These are phyloP conservation scores for Montipora foliosa DNA, from an alignment of 64 coral and sea anemone genomes.

Conservation along the genomic window DNA sequence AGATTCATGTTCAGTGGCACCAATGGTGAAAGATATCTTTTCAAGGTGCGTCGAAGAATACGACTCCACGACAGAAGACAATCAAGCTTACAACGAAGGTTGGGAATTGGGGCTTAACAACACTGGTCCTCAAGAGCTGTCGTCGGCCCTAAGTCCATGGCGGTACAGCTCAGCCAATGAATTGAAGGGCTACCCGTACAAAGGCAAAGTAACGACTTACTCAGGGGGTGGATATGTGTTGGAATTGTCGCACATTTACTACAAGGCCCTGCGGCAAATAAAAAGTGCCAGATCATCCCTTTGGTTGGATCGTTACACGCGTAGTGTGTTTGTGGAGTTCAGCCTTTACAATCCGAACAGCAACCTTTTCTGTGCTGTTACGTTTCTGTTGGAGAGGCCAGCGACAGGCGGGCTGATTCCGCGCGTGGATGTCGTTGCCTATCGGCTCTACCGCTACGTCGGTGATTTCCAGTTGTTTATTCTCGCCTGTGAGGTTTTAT, in stretches of 20 bases:
- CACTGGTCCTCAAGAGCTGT: neutral
- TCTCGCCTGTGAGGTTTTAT: slow-evolving; percentile 85
- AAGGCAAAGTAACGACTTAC: slow-evolving; percentile 72
- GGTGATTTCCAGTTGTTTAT: slow-evolving; percentile 96
- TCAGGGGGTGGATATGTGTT: slow-evolving; percentile 93
- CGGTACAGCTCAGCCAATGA: slow-evolving; percentile 53
- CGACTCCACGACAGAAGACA: slow-evolving; percentile 45
- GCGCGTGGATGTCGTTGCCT: slow-evolving; percentile 65
- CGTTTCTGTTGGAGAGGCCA: slow-evolving; percentile 71
- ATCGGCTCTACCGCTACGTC: slow-evolving; percentile 83
- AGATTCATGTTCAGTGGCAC: slow-evolving; percentile 42
- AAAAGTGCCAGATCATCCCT: slow-evolving; percentile 34
- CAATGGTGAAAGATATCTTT: slow-evolving; percentile 27
- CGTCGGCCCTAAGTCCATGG: slow-evolving; percentile 51
- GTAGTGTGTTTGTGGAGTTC: slow-evolving; percentile 83
- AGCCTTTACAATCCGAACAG: slow-evolving; percentile 92
- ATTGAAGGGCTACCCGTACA: slow-evolving; percentile 76
- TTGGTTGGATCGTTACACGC: slow-evolving; percentile 84
- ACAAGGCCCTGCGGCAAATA: slow-evolving; percentile 68
- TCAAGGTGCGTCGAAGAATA: slow-evolving; percentile 53
- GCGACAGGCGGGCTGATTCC: slow-evolving; percentile 78
- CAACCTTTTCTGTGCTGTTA: slow-evolving; percentile 87
- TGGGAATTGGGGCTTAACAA: slow-evolving; percentile 43
- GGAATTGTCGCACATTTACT: slow-evolving; percentile 77
- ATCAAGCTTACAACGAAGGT: slow-evolving; percentile 39